Percentiles rank a stretch among this genome's conserved stretches.
Conservation (phyloP, 2,888 invertebrate genomes). For the Eulithis testata region DNA sequence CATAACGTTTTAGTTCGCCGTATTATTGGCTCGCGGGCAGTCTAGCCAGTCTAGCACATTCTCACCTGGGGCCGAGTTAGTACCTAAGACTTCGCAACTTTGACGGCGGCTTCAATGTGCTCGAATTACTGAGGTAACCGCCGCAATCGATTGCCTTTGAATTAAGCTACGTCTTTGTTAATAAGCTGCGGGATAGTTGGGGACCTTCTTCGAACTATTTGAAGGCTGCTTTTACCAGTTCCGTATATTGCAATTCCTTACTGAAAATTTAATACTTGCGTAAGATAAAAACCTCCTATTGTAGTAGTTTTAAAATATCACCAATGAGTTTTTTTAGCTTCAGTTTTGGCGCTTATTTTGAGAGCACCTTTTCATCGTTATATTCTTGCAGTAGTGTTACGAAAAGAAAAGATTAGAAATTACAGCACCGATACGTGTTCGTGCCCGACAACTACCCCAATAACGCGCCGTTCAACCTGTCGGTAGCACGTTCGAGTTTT, state of each 20-base stretch:
- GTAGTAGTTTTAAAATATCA: too few relatives aligned
- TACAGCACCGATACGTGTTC: conserved; percentile 31
- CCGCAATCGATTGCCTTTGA: conserved; percentile 66
- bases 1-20: conserved; percentile 24
- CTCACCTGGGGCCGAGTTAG: conserved; percentile 81
- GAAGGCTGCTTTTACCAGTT: conserved; percentile 4
- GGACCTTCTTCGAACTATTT: conserved; percentile 13
- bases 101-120: conserved; percentile 65
- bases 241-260: neutral
- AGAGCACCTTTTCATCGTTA: too few relatives aligned
- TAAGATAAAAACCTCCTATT: too few relatives aligned
- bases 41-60: conserved; percentile 83
- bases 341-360: too few relatives aligned
- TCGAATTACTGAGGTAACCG: conserved; percentile 67
- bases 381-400: neutral
- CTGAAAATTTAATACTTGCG: too few relatives aligned
- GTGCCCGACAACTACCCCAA: conserved; percentile 35
- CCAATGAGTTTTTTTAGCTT: too few relatives aligned
- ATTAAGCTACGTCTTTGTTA: conserved; percentile 46
- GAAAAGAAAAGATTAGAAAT: conserved; percentile 11
- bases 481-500: conserved; percentile 46
- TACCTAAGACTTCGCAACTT: conserved; percentile 78
- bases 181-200: conserved; percentile 36
- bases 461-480: conserved; percentile 48
- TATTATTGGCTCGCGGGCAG: conserved; percentile 77